Base-by-base conservation (phyloP, 2,797 vertebrate species). In the Lates japonicus region DNA sequence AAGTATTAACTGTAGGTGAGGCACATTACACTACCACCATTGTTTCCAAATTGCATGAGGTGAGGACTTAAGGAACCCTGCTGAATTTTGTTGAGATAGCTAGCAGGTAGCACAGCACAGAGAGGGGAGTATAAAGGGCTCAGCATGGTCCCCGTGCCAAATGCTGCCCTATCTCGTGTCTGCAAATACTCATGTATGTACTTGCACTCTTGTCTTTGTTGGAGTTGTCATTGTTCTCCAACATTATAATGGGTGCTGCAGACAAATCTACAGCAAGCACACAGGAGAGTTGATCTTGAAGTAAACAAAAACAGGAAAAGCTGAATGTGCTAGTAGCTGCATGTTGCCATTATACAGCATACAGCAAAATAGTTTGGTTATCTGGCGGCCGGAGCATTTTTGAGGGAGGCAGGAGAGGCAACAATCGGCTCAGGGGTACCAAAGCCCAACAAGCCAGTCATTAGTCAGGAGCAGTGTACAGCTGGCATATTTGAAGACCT, bases 1-100 rank as follows among this genome's bases (percentile, higher is more conserved):
- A 90, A 89, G 83, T 69, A 84, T 73, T 59, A 80, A 58, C 64
- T 70, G 55, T 49, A 70, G 76, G 75, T 76, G 74, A 76, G 76
- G 69, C 76, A 78, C 68, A 78, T 68, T 55, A 87, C 76, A 83
- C 67, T 29, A 54, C 42, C 33, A 70, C 49, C 68, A 76, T 71
- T 83, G 33, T 63, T 59, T 80, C 33, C 35, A 69, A 60, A 46
- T 63, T 55, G 60, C 11, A 57, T 66, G 19, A 39, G 59, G 54
- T 63, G 22, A 68, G 61, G 35, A 31, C 22, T 59, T 78, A 11
- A 57, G 25, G 22, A 63, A 2, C 20, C 29, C 7, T 2, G 33
- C 62, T 31, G 61, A 55, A 64, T 10, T 35, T 35, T 42, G 67
- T n/a, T 61, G 41, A 39, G 54, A 52, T 4, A 22, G 52, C 39